Base-by-base conservation (phyloP, 2,113 vertebrate species). In the cat (Felis catus) region DNA sequence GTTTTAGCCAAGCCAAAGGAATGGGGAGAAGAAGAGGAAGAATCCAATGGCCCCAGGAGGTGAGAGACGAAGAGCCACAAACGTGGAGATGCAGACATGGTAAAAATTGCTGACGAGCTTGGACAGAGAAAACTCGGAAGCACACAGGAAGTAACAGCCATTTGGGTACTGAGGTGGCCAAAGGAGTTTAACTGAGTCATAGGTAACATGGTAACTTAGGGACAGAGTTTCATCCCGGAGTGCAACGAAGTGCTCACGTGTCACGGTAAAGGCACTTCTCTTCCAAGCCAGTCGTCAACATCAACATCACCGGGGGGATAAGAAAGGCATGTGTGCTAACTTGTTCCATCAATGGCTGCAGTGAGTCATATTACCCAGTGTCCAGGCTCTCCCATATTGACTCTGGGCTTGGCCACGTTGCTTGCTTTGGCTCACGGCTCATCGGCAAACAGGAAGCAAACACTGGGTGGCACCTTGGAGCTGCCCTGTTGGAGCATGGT, bases 381-480 rank as follows among this genome's bases (percentile, higher is more conserved):
- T 15, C 81, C 29, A 3, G 0, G 9, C 31, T 86, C 15, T 79
- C 16, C 45, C 29, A 21, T 4, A 2, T 0, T 25, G 82, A 10
- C 61, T 5, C 83, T n/a, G 53, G 53, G 15, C 15, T 53, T 13
- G 11, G 21, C 48, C n/a, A 25, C 0, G 1, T 41, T 18, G 2
- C 58, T 53, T 53, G 29, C 45, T 39, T 53, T 53, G 51, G 21
- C 68, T 86, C n/a, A 31, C 21, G 58, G 31, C 36, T 68, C 31
- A 3, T 27, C 18, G 13, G 27, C 14, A 3, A 45, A 15, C 48
- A 21, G 7, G 29, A 29, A 21, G 33, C 45, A 19, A 51, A 7
- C 58, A 4, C 0, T 3, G 33, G 27, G 4, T 0, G 68, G 58
- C 0, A 31, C 10, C 1, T 1, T 10, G 18, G 70, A 18, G 19